Base-by-base conservation (phyloP, 2,888 invertebrate genomes). In the Euzetes globulus region DNA sequence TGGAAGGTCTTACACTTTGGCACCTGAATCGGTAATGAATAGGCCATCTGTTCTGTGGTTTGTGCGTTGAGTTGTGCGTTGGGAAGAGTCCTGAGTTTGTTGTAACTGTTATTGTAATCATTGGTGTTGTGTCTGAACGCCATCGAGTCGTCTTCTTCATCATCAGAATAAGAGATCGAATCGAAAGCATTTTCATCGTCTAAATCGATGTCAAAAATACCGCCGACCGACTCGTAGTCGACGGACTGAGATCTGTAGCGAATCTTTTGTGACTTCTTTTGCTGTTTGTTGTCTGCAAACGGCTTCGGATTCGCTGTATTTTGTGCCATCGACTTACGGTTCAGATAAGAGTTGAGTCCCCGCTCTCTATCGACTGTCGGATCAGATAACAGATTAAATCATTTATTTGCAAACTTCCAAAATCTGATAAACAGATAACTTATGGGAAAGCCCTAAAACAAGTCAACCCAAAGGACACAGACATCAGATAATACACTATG, bases 21-120 rank as follows among this genome's bases (percentile, higher is more conserved):
- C 68, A 73, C 73, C 68, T 73, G 68, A 52, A 73, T 73, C 13
- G 73, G 73, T 29, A 73, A 50, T 15, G 73, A 73, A 17, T 50
- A 50, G n/a, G 73, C 68, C 27, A 72, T 65, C 33, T 37, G 37
- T 19, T 41, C 41, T 19, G 33, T 65, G 58, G 25, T 60, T 60
- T 65, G 65, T 65, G 65, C 65, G 41, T 65, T 65, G 3, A 37
- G 25, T 65, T 65, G 65, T 65, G 65, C 65, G 41, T 65, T 65
- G 3, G 33, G 65, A 37, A 29, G 37, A 17, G 65, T 19, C 2
- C 65, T 37, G 17, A 37, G 19, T 7, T 19, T 65, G 37, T 37
- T 37, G n/a, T 65, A 37, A 33, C n/a, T n/a, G n/a, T 19, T 33
- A 63, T 63, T 27, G n/a, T 33, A 63, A 29, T 63, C 63, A 33